Percentiles rank a stretch among this genome's conserved stretches.
Evolutionary conservation across 2,888 invertebrate genomes (phyloP).

Genomic region (Euplexia lucipara): DNA sequence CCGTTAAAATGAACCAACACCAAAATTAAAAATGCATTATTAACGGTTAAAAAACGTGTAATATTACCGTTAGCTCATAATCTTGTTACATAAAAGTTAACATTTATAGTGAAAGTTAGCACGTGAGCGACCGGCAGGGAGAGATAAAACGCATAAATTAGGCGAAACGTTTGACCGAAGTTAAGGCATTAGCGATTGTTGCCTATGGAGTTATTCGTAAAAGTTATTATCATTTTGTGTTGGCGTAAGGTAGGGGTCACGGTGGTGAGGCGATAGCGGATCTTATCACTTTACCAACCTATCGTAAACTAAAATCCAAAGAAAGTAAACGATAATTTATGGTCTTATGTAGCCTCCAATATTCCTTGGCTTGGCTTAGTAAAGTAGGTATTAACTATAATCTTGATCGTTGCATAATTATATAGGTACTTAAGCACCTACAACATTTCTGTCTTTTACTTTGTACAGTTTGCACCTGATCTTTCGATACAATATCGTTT

Average conservation of each 20-base stretch:
- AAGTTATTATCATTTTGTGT: slow-evolving; percentile 73
- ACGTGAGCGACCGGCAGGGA: slow-evolving; percentile 60
- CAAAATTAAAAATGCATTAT: slow-evolving; percentile 36
- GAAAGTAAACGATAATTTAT: no score
- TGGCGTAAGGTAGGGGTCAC: slow-evolving; percentile 30
- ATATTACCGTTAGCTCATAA: slow-evolving; percentile 58
- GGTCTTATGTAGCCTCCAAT: no score
- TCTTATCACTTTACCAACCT: no score
- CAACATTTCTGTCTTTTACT: no score
- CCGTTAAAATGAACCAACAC: slow-evolving; percentile 30
- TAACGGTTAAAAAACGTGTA: slow-evolving; percentile 36
- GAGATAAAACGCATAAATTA: slow-evolving; percentile 79
- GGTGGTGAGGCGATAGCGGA: slow-evolving; percentile 28
- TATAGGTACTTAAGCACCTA: no score
- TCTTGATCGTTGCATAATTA: no score
- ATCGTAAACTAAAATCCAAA: no score
- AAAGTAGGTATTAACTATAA: no score
- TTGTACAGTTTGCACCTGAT: no score
- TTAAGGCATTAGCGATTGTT: slow-evolving; percentile 75
- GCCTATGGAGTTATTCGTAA: slow-evolving; percentile 67
- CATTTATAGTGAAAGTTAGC: slow-evolving; percentile 62
- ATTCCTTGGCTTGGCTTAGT: no score
- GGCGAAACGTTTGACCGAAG: slow-evolving; percentile 77
- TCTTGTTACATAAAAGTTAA: slow-evolving; percentile 58
- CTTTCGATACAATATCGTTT: no score